Evolutionary conservation across 2,888 invertebrate species (phyloP), one percentile per base, ranked within the genome.

Genomic region (Choreutis nemorana): DNA sequence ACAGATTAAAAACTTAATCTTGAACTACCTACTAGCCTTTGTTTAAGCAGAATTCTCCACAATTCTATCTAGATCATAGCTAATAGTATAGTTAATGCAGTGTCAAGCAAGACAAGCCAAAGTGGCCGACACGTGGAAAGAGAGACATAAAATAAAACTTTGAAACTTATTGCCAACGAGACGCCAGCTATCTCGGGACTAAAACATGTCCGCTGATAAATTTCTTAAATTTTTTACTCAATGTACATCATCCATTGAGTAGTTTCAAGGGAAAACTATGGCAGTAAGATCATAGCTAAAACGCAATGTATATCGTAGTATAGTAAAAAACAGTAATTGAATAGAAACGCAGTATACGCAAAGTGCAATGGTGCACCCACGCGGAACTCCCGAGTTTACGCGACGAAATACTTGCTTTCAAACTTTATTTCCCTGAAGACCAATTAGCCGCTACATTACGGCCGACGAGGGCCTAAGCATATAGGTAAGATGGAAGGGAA

Each of bases 281-380:
- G 1, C 23, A 2, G 9, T 6, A n/a, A 7, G n/a, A n/a, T n/a
- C n/a, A n/a, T n/a, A 3, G 12, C 10, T 6, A 2, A 29, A 9
- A 7, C 18, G 18, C 39, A 36, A 36, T 40, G 35, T 12, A 36
- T 11, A 5, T 16, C n/a, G 8, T n/a, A 23, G 5, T 23, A 18
- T 18, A 6, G 5, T 5, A 18, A 6, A 18, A 6, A 8, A 18
- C 5, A 18, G 5, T 18, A 8, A 5, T 5, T 5, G 8, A 18
- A 8, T 6, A 18, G 5, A 18, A 5, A 18, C n/a, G 9, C 23
- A 9, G 5, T 2, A 5, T 8, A 23, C 23, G 4, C 1, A n/a
- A 45, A 45, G 41, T 49, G 55, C 57, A 59, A 35, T 48, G 47
- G 46, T 46, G 54, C 52, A 46, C 61, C 60, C 56, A 61, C 61